These are phyloP conservation scores for Sardinella longiceps DNA, from an alignment of 2,797 vertebrate genomes.

Conservation along the genomic window DNA sequence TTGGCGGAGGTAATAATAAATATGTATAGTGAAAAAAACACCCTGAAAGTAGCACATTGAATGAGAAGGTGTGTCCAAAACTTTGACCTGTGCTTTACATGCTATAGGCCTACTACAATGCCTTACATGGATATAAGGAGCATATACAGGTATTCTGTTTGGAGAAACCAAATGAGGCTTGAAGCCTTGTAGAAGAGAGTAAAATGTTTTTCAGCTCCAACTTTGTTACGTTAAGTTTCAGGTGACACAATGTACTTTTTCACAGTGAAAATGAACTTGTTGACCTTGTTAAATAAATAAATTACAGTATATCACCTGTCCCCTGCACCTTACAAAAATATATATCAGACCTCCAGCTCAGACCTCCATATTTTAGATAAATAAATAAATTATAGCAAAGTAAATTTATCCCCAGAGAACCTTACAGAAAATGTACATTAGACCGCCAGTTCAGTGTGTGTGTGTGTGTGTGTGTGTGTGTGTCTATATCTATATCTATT, in stretches of 20 bases:
- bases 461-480: no score
- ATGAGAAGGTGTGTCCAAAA: no score
- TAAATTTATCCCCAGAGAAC: neutral
- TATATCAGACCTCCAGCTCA: no score
- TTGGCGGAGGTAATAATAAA: no score
- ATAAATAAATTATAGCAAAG: neutral
- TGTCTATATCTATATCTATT: neutral
- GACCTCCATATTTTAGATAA: no score
- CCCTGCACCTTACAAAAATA: no score
- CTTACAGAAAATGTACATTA: neutral
- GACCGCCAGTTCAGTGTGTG: neutral
- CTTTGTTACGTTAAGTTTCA: neutral
- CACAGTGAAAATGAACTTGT: neutral
- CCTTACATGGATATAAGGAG: neutral
- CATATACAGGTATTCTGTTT: neutral
- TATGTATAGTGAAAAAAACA: no score
- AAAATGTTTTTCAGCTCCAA: neutral
- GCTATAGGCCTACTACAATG: no score
- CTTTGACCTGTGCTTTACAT: no score
- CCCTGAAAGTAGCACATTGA: no score
- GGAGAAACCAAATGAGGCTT: neutral
- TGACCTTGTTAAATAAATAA: slow-evolving; percentile 11
- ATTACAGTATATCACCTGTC: no score
- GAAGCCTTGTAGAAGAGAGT: neutral
- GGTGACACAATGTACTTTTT: neutral